Conservation (phyloP, 2,888 invertebrate genomes). For the Parnassius mnemosyne region DNA sequence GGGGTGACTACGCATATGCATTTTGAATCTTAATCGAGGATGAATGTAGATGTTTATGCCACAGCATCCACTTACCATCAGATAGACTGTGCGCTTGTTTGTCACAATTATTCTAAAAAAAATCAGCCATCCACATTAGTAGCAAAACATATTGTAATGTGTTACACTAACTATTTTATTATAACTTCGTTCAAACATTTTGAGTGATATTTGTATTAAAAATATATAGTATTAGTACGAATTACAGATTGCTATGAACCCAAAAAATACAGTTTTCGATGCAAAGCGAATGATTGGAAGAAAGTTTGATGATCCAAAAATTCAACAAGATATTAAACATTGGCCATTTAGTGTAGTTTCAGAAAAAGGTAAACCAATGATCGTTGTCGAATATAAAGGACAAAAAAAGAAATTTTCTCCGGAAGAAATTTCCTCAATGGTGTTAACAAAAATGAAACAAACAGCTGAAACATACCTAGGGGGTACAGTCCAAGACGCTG, state of each 20-base stretch:
- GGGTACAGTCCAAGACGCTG: conserved; percentile 85
- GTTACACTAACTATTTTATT: no score
- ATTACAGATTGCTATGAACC: conserved; percentile 87
- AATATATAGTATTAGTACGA: no score
- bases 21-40: no score
- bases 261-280: conserved; percentile 89
- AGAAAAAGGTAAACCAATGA: conserved; percentile 86
- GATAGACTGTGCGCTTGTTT: no score
- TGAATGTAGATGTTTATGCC: no score
- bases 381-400: conserved; percentile 86
- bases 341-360: conserved; percentile 90
- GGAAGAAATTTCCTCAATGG: conserved; percentile 93
- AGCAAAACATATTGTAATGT: no score
- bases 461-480: conserved; percentile 89
- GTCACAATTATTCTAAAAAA: no score
- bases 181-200: no score
- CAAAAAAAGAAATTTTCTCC: conserved; percentile 88
- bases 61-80: no score
- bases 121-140: no score
- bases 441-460: conserved; percentile 91
- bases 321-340: conserved; percentile 90
- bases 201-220: no score
- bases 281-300: conserved; percentile 92
- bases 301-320: conserved; percentile 87
- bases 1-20: no score